Base-by-base conservation (phyloP, 2,888 invertebrate genomes). In the Eupithecia insigniata region DNA sequence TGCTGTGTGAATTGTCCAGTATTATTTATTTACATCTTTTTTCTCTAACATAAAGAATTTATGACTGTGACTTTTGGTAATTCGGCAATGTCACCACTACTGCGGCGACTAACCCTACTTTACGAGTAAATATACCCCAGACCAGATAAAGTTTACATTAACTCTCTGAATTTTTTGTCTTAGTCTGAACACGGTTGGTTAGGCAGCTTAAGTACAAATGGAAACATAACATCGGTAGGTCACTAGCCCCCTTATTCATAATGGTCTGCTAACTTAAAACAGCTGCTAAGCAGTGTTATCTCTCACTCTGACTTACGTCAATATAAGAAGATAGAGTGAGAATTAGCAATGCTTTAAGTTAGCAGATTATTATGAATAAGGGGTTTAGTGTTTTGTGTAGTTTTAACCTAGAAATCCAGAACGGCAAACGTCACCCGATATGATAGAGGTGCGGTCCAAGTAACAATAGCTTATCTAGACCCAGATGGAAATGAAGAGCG, bases 381-480 rank as follows among this genome's bases (percentile, higher is more conserved):
- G 51, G 7, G 22, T 22, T n/a, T 51, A 22, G 22, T 51, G n/a
- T n/a, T n/a, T n/a, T n/a, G 22, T 51, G 12, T 26, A 26, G 51
- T 22, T 51, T 12, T 51, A 55, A 55, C 55, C 55, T 55, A 55
- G 55, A 55, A 26, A 55, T 26, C 55, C 55, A 55, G 55, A 55
- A 55, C 55, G 55, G 55, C 12, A 55, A 55, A 67, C 61, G 61
- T 34, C 70, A 67, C 67, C 70, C 43, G 62, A 34, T 62, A 22
- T 14, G 30, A 18, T 14, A 71, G 36, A n/a, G 62, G 2, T 64
- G 55, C 64, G 64, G 64, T 39, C 26, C 67, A 68, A 71, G 62
- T 58, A 26, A 72, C 68, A 72, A 72, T 68, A 68, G 46, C 28
- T 43, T 39, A 65, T n/a, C 34, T 46, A 34, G 51, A 69, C 22